Evolutionary conservation across 1,140 invertebrate genomes (phyloP), one percentile per base, ranked within the genome.

Genomic region (Bombus confusus): DNA sequence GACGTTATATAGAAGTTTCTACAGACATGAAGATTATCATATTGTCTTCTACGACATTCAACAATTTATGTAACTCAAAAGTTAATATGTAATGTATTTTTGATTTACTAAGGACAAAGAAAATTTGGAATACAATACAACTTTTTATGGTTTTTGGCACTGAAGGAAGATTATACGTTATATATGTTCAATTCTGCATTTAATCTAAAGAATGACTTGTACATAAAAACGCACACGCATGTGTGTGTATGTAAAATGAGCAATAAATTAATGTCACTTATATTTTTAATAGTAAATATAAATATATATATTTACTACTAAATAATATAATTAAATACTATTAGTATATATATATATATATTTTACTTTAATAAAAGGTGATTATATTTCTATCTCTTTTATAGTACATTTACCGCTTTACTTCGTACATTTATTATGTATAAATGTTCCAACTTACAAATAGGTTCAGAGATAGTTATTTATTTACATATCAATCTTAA

Each of bases 121-220:
- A 52, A 22, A 34, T 81, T 71, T 66, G 69, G 59, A 83, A 73
- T 86, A 79, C 75, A 86, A 88, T 59, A 59, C 28, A 59, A 59
- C 31, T 3, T 59, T 18, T 43, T 25, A 18, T 64, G n/a, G 3
- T 41, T 28, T 57, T 43, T 79, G 68, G 69, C 31, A 37, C 25
- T 85, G 31, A 68, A 85, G n/a, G 57, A 80, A 80, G 37, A 25
- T 85, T 80, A 71, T 85, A 80, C 75, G 71, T 25, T 47, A 41
- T 57, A 59, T 12, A 52, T 12, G 41, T 43, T 31, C 9, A 34
- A 64, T 22, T 31, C 4, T 3, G 5, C 12, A 52, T 34, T 18
- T 25, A 43, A 37, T 47, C 25, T 68, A 8, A 79, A 47, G 8
- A 74, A 25, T 22, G n/a, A n/a, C 39, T 52, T 39, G 15, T 57